Evolutionary conservation across 2,113 vertebrate genomes (phyloP), one percentile per base, ranked within the genome.

Genomic region (Ifrita kowaldi): DNA sequence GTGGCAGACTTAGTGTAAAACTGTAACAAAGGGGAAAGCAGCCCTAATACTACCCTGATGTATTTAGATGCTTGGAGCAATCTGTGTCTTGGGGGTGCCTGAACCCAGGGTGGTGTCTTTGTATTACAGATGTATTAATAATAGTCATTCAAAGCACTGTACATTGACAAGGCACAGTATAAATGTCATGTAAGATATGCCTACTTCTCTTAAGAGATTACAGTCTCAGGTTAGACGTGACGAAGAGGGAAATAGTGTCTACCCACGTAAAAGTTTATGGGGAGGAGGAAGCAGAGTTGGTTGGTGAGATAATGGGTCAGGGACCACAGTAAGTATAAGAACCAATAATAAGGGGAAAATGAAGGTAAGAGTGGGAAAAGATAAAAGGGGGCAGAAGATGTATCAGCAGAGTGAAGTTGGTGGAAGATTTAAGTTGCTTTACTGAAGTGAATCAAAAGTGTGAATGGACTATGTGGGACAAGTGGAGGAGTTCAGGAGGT

Each of bases 341-440:
- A 63, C 33, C 3, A 77, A 1, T 22, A 52, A 62, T 52, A 83
- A 64, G 9, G 18, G n/a, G 5, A 28, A 81, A 68, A 53, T 16
- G 8, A 89, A 90, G 4, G 10, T 71, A 49, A 44, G n/a, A 67
- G 6, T 44, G 23, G 30, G 37, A 28, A 83, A 81, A 49, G 23
- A 52, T 21, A 27, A 37, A 69, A 73, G 21, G 26, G 21, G 76
- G 15, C 9, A 62, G 42, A 55, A 2, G 42, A 28, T 23, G 0
- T 80, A 81, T 57, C 26, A 59, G 18, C 55, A 75, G 37, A 53
- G 16, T 42, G 42, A 71, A 84, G 32, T 2, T 68, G 16, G 15
- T 76, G 16, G 57, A 87, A 91, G 57, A 44, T 57, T 65, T 67
- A 71, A 19, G 30, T 82, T 82, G 32, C 28, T 44, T 95, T 92